Conservation (phyloP, 2,888 invertebrate species). For the Stenodera caucasica region DNA sequence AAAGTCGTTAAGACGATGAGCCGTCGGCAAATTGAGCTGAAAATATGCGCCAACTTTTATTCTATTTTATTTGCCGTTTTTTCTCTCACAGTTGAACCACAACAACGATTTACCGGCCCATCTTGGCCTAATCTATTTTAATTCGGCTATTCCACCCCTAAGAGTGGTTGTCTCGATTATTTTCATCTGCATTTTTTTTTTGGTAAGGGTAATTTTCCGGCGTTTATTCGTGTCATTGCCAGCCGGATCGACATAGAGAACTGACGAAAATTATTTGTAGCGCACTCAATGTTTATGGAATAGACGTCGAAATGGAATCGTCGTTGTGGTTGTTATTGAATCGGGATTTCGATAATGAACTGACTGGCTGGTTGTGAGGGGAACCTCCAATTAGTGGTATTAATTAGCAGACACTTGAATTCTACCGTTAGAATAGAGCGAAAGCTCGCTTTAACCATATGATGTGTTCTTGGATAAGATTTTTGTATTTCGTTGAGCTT, state of each 20-base stretch:
- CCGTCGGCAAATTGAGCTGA: conserved; percentile 54
- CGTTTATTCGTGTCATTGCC: too few relatives aligned
- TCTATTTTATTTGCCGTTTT: conserved; percentile 14
- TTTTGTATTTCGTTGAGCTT: conserved; percentile 37
- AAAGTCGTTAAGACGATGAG: conserved; percentile 53
- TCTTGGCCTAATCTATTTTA: conserved; percentile 35
- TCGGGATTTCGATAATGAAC: conserved; percentile 18
- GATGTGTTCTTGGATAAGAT: conserved; percentile 34
- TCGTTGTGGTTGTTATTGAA: background rate
- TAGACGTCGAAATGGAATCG: conserved; percentile 24
- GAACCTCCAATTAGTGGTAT: conserved; percentile 56
- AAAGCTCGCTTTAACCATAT: conserved; percentile 29
- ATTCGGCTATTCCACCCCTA: conserved; percentile 25
- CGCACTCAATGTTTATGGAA: conserved; percentile 37
- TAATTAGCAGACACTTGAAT: conserved; percentile 56
- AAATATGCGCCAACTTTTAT: conserved; percentile 52
- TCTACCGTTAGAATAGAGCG: conserved; percentile 39
- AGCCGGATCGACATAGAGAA: conserved; percentile 24
- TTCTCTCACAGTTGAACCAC: conserved; percentile 10
- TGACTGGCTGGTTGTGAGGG: conserved; percentile 42
- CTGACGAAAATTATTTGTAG: conserved; percentile 40
- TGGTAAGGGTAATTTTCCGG: too few relatives aligned
- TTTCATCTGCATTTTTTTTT: too few relatives aligned
- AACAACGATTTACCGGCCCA: conserved; percentile 45
- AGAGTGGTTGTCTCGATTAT: background rate